Base-by-base conservation (phyloP, 2,888 invertebrate genomes). In the Buathra laborator region DNA sequence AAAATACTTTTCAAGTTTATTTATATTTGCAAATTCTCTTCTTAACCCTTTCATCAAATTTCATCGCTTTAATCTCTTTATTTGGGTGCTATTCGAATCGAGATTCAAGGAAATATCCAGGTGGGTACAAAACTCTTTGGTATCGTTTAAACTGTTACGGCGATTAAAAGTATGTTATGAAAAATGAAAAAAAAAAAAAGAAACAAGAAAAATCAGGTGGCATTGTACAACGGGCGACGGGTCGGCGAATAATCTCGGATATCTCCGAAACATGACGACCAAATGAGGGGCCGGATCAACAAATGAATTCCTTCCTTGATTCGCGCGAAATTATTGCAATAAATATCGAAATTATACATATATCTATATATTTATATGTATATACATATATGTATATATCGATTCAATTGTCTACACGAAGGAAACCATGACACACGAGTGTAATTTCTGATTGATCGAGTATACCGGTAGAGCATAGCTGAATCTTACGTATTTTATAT, bases 341-440 rank as follows among this genome's bases (percentile, higher is more conserved):
- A 76, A 83, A 70, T 80, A 80, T 80, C 76, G 71, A 19, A 19
- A 19, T 19, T 19, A 19, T 19, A 72, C 59, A 56, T 75, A 66
- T 75, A 43, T 70, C 66, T 70, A 67, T 62, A 75, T 74, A 32
- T 19, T 46, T 51, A 24, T 44, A 66, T n/a, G 37, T 48, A 48
- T 59, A 71, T 44, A 64, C 19, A 71, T 71, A 81, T 62, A 62
- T n/a, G n/a, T 72, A 81, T 81, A 62, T 76, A 46, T 84, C 68
- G 76, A 86, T 86, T 81, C 19, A 70, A 71, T 75, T 83, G 71
- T 80, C 66, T 79, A 64, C 81, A 85, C 81, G 74, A 48, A 74
- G 51, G 76, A 75, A 83, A 83, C 86, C 86, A 86, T 86, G 86
- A 86, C 86, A 86, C 85, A 78, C 74, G 80, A 75, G 81, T 74